Conservation (phyloP, 2,113 vertebrate species). For the Monarcha castaneiventris region DNA sequence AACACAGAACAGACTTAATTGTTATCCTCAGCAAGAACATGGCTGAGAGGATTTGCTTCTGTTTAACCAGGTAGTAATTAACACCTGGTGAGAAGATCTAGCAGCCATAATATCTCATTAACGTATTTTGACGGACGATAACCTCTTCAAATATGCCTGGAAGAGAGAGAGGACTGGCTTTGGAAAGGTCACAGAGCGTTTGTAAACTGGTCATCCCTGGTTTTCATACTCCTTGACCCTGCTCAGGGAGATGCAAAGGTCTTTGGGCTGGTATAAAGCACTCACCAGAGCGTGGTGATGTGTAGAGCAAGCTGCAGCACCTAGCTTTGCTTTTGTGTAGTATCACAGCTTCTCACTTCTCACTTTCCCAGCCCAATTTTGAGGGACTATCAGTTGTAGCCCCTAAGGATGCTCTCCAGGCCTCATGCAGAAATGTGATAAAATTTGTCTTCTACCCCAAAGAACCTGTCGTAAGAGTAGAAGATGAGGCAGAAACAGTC, state of each 20-base stretch:
- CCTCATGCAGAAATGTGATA: not conserved
- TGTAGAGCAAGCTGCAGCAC: not conserved
- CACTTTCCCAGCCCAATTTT: not conserved
- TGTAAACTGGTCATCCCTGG: not conserved
- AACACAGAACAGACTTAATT: not conserved
- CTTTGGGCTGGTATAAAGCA: not conserved
- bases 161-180: not conserved
- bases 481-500: not conserved
- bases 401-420: not conserved
- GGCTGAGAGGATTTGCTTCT: conserved; percentile 28
- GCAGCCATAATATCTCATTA: not conserved
- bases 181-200: not conserved
- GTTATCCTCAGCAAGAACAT: not conserved
- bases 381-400: not conserved
- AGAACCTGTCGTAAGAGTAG: not conserved
- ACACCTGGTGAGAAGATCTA: not conserved
- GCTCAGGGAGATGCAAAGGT: not conserved
- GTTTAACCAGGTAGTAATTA: conserved; percentile 1
- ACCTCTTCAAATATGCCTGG: not conserved
- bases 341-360: rapidly evolving
- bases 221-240: not conserved
- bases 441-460: not conserved
- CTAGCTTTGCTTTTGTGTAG: not conserved
- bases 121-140: rapidly evolving
- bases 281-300: not conserved